Base-by-base conservation (phyloP, 2,888 invertebrate genomes). In the Lamellibrachia columna region DNA sequence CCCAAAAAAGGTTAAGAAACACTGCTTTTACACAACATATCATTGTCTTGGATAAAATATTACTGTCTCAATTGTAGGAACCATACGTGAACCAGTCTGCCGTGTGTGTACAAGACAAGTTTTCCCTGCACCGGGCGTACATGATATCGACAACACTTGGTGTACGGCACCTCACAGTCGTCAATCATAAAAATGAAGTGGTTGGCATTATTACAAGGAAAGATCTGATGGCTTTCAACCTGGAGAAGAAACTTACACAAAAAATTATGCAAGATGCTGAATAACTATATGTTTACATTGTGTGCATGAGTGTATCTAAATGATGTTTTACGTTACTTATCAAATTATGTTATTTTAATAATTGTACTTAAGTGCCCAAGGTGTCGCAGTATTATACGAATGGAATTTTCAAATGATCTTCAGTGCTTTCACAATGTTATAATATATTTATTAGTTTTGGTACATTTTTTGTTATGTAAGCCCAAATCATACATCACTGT, bases 141-240 rank as follows among this genome's bases (percentile, higher is more conserved):
- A 96, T 96, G 60, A 95, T 97, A 92, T 96, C 97, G 94, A 96
- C 96, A n/a, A 96, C 96, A 3, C 94, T 97, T 6, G 97, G 97
- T 3, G 94, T 97, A n/a, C 96, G 97, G 11, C 97, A 97, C 93
- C 94, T 97, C 93, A 95, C 96, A 3, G 96, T 97, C 2, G 95
- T 96, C 4, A 95, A 96, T 93, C 94, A 94, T 22, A 94, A 94
- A 7, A 96, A 96, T 93, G 95, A 95, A 93, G 96, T 97, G 1
- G 94, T 95, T 15, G 97, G 97, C n/a, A 96, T 97, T 28, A 95
- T 97, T 22, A 97, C 97, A 0, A 94, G 97, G n/a, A 97, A 97
- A 93, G 97, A 97, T 94, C 94, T 97, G 75, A 96, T 97, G 96
- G 96, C 96, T 1, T 96, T 96, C 94, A 95, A 94, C 91, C 95